These are phyloP conservation scores for Pachyseris speciosa DNA, from an alignment of 64 coral and sea anemone genomes.

Conservation along the genomic window DNA sequence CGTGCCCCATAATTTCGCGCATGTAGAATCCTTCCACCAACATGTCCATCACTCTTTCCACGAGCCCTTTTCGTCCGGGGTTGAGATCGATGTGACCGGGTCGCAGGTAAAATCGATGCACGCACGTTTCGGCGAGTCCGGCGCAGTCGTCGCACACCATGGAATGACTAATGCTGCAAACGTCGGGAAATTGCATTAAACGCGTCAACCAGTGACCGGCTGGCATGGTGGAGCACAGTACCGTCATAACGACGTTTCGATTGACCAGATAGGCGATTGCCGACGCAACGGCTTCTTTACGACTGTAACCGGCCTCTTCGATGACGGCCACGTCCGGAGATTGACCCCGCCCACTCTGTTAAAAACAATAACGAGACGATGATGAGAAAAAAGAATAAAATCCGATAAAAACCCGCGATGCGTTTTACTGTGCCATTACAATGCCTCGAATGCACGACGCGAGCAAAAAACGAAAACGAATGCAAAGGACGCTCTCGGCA, in stretches of 20 bases:
- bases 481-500: not conserved
- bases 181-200: not conserved
- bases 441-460: no score
- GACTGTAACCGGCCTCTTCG: not conserved
- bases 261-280: not conserved
- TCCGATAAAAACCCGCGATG: no score
- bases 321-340: not conserved
- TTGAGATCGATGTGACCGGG: not conserved
- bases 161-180: not conserved
- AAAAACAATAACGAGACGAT: not conserved
- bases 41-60: not conserved
- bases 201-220: not conserved
- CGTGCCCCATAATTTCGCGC: not conserved
- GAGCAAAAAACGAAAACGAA: no score
- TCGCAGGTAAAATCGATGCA: not conserved
- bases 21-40: not conserved
- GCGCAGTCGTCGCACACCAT: not conserved
- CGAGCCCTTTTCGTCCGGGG: not conserved
- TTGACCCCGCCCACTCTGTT: not conserved
- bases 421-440: no score
- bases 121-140: not conserved
- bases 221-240: not conserved
- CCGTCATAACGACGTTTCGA: not conserved
- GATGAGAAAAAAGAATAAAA: not conserved
- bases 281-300: not conserved